phyloP scores from a whole-genome alignment of 2,113 vertebrate genomes.

The Eptesicus fuscus region DNA sequence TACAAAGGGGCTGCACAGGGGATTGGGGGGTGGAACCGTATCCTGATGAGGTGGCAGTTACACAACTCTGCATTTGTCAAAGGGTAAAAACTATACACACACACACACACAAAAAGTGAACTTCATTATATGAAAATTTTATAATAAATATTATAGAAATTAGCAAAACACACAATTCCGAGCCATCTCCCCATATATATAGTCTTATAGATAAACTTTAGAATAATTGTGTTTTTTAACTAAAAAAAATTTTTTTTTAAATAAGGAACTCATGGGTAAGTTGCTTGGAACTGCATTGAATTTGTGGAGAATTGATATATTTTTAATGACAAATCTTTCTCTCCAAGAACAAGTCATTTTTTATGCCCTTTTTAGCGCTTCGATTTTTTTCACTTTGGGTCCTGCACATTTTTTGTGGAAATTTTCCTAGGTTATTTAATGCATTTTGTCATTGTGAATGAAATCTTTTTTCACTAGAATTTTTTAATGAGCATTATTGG shows the following conservation, averaged over 20 bases:
- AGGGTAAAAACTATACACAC: neutral
- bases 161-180: neutral
- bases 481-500: neutral
- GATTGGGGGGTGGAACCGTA: accelerated
- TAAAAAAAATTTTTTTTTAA: neutral
- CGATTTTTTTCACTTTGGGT: neutral
- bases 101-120: neutral
- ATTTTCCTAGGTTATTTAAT: neutral
- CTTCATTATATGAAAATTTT: neutral
- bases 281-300: neutral
- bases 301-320: neutral
- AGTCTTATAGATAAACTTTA: neutral
- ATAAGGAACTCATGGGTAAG: neutral
- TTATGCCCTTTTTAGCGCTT: neutral
- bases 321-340: neutral
- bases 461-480: neutral
- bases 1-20: too few relatives aligned
- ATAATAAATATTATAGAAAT: neutral
- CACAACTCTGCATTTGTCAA: neutral
- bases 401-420: neutral
- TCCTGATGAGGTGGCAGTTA: neutral
- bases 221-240: neutral
- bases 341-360: neutral
- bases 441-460: neutral
- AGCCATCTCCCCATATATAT: neutral